phyloP scores from a whole-genome alignment of 2,113 vertebrate species.

The Colaptes auratus region DNA sequence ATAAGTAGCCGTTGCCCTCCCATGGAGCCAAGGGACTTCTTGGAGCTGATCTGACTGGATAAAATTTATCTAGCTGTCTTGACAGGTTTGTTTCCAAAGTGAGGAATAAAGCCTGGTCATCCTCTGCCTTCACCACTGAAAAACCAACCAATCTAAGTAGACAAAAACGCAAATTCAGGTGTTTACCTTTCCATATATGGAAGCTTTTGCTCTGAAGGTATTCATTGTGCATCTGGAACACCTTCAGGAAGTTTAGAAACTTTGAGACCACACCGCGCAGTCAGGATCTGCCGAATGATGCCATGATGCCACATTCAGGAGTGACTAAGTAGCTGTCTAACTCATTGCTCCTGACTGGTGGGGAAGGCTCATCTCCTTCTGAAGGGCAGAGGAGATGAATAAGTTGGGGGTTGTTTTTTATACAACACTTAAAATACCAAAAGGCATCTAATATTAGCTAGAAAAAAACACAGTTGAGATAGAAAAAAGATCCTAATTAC shows the following conservation, averaged over 20 bases:
- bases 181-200: conserved; percentile 74
- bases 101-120: neutral
- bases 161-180: neutral
- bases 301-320: conserved; percentile 40
- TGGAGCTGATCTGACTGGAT: neutral
- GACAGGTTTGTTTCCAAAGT: neutral
- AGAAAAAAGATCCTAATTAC: neutral
- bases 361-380: conserved; percentile 14
- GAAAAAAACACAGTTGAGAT: neutral
- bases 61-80: neutral
- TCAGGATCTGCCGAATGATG: conserved; percentile 65
- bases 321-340: conserved; percentile 57
- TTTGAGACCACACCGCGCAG: conserved; percentile 38
- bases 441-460: neutral
- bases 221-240: conserved; percentile 74
- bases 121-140: neutral
- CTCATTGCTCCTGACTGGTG: neutral
- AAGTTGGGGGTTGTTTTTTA: neutral
- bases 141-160: neutral
- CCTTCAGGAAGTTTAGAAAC: conserved; percentile 77
- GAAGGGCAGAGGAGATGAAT: neutral
- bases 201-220: conserved; percentile 71
- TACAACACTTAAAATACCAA: neutral
- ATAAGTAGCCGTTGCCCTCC: neutral
- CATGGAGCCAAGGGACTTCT: neutral